A percentile compares a stretch with the other conserved stretches of the same genome.
Evolutionary conservation across 2,113 vertebrate genomes (phyloP).

Genomic region (Panthera leo): DNA sequence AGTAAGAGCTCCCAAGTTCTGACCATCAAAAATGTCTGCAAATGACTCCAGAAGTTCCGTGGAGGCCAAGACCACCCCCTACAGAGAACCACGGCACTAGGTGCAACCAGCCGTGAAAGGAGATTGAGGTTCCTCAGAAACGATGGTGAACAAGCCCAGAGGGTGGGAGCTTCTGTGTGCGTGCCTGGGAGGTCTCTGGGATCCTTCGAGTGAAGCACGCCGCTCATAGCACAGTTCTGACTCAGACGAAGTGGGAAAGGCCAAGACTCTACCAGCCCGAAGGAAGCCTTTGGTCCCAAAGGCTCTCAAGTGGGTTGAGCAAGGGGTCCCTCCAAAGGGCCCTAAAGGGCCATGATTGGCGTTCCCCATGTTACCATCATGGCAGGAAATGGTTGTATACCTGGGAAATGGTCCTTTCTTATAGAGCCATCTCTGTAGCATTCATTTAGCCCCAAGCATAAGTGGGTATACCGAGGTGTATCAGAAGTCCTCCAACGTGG

Average conservation of each 20-base stretch:
- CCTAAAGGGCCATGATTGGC: not conserved
- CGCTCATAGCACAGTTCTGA: not conserved
- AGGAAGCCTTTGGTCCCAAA: not conserved
- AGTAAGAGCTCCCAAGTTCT: not conserved
- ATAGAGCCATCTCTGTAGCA: not conserved
- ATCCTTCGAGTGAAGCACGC: not conserved
- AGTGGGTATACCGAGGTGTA: rapidly evolving
- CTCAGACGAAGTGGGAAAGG: not conserved
- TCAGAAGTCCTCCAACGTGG: not conserved
- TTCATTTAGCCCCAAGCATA: not conserved
- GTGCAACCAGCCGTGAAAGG: not conserved
- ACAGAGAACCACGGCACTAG: not conserved
- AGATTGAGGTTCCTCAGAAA: not conserved
- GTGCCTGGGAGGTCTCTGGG: not conserved
- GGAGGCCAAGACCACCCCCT: not conserved
- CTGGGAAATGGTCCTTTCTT: not conserved
- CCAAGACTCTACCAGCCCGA: not conserved
- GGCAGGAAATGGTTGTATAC: not conserved
- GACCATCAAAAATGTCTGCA: not conserved
- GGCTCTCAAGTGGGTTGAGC: not conserved
- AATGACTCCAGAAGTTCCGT: not conserved
- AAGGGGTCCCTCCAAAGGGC: not conserved
- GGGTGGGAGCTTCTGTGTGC: not conserved
- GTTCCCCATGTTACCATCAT: not conserved
- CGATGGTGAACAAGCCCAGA: not conserved